Conservation (phyloP, 2,113 vertebrate genomes). For the Chaetura pelagica region DNA sequence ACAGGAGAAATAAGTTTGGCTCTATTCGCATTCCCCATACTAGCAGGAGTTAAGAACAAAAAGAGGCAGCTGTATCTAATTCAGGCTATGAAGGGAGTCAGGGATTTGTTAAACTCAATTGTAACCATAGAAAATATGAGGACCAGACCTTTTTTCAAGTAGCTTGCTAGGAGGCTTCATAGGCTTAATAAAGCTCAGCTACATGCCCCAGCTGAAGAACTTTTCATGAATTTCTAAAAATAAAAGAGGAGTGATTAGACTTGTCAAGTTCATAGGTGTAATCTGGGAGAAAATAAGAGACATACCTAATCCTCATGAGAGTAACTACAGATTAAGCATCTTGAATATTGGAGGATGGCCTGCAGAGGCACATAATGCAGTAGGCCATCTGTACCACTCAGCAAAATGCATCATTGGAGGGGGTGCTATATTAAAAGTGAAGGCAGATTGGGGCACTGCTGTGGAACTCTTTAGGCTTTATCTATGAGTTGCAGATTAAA, state of each 20-base stretch:
- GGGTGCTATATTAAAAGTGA: background rate
- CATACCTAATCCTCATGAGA: background rate
- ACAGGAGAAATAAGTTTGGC: background rate
- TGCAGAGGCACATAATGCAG: background rate
- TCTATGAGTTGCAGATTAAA: background rate
- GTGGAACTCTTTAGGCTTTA: background rate
- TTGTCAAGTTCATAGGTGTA: background rate
- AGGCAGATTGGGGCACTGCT: background rate
- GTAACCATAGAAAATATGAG: background rate
- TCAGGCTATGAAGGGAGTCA: background rate
- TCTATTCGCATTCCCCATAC: background rate
- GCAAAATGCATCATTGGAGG: background rate
- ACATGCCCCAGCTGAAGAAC: background rate
- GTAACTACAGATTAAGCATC: background rate
- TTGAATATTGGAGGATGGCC: background rate
- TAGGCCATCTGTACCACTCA: background rate
- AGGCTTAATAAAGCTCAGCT: background rate
- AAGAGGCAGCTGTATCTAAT: constrained; percentile 25
- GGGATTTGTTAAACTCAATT: background rate
- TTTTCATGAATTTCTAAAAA: background rate
- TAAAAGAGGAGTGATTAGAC: background rate
- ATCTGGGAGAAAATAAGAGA: background rate
- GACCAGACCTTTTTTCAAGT: background rate
- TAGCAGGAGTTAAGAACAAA: background rate
- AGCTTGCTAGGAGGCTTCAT: background rate